Evolutionary conservation across 2,113 vertebrate genomes (phyloP).

Genomic region (Peromyscus leucopus): DNA sequence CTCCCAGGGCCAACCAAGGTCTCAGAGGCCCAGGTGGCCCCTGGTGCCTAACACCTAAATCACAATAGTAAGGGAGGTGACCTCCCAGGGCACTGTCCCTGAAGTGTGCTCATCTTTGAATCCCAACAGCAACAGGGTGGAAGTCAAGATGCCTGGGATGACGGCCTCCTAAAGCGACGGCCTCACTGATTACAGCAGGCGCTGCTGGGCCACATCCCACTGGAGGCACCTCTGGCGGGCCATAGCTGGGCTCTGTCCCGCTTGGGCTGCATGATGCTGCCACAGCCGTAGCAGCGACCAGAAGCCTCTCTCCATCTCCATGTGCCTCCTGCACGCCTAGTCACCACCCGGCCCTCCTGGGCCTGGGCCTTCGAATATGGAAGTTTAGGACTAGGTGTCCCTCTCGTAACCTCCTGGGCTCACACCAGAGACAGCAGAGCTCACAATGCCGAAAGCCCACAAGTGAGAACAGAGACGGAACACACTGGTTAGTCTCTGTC

Average conservation of each 20-base stretch:
- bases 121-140: fast-evolving
- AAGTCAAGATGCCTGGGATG: neutral
- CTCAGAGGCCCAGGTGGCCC: neutral
- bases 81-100: fast-evolving
- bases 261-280: fast-evolving
- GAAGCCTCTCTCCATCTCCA: neutral
- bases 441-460: neutral
- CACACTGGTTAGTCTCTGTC: neutral
- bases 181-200: fast-evolving
- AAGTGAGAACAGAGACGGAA: neutral
- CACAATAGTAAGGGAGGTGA: no score
- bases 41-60: neutral
- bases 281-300: neutral
- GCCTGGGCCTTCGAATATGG: neutral
- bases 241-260: fast-evolving
- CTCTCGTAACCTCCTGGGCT: neutral
- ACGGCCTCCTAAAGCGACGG: neutral
- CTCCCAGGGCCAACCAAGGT: neutral
- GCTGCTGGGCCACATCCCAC: fast-evolving
- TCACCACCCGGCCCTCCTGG: neutral
- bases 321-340: neutral
- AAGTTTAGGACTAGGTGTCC: neutral
- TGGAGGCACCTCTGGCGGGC: neutral
- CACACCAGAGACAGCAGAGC: no score
- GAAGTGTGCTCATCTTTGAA: neutral